A percentile compares a stretch with the other conserved stretches of the same genome.
Conservation (phyloP, 2,888 invertebrate genomes). For the Drosophila meridiana region DNA sequence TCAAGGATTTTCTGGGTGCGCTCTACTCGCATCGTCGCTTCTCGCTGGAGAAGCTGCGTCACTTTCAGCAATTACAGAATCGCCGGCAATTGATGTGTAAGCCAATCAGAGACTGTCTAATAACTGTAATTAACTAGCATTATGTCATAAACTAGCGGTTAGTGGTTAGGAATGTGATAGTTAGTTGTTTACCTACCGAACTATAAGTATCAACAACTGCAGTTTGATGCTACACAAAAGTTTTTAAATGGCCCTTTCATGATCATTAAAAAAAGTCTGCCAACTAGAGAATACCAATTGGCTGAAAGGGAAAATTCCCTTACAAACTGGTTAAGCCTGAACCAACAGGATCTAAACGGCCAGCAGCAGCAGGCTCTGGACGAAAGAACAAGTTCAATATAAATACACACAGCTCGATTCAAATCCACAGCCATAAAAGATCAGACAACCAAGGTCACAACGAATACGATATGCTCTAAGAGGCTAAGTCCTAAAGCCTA, state of each 20-base stretch:
- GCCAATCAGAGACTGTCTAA: slow-evolving; percentile 32
- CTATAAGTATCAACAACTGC: background rate
- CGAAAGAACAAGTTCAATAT: slow-evolving; percentile 55
- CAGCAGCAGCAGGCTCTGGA: slow-evolving; percentile 4
- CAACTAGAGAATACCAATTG: slow-evolving; percentile 23
- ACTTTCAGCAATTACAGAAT: slow-evolving; percentile 54
- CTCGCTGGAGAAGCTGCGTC: slow-evolving; percentile 64
- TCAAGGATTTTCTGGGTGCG: slow-evolving; percentile 68
- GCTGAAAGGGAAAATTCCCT: slow-evolving; percentile 43
- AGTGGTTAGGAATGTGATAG: slow-evolving; percentile 10
- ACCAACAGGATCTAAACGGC: slow-evolving; percentile 39
- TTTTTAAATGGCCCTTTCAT: background rate
- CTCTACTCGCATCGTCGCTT: slow-evolving; percentile 62
- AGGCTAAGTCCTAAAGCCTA: slow-evolving; percentile 27
- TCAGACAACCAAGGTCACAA: slow-evolving; percentile 30
- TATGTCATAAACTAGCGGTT: slow-evolving; percentile 7
- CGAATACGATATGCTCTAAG: slow-evolving; percentile 53
- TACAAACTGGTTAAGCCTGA: slow-evolving; percentile 46
- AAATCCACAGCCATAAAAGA: slow-evolving; percentile 27
- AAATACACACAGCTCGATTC: slow-evolving; percentile 14
- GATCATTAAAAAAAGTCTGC: slow-evolving; percentile 22
- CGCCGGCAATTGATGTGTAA: slow-evolving; percentile 66
- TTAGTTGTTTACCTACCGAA: background rate
- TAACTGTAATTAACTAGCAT: slow-evolving; percentile 12
- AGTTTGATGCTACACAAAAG: background rate